Evolutionary conservation across 2,797 vertebrate genomes (phyloP).

Genomic region (Paratrypauchen microcephalus): DNA sequence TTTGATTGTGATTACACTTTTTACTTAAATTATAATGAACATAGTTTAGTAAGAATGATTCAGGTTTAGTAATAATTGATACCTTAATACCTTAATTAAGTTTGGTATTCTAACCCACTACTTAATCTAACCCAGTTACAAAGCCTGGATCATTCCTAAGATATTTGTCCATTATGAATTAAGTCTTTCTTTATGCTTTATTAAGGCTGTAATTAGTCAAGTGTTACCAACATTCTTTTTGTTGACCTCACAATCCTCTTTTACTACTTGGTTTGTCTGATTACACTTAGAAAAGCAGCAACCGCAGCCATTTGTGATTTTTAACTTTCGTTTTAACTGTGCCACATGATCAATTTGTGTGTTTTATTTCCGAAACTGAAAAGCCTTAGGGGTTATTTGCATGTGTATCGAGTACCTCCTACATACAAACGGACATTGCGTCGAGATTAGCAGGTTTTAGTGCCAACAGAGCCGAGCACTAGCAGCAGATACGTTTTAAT

Average conservation of each 20-base stretch:
- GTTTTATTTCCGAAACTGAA: conserved; percentile 24
- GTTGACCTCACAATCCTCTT: conserved; percentile 20
- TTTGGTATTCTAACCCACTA: too few species aligned
- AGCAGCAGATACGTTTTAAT: conserved; percentile 21
- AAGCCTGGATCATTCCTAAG: too few species aligned
- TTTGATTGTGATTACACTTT: too few species aligned
- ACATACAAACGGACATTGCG: conserved; percentile 22
- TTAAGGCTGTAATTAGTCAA: background rate
- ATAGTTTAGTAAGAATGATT: too few species aligned
- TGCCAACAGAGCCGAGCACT: conserved; percentile 34
- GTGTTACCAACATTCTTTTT: background rate
- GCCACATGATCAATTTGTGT: conserved; percentile 62
- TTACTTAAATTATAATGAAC: too few species aligned
- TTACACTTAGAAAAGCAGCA: conserved; percentile 9
- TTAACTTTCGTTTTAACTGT: conserved; percentile 52
- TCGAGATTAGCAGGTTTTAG: conserved; percentile 40
- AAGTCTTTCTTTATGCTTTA: too few species aligned
- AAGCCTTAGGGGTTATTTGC: conserved; percentile 27
- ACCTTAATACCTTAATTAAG: too few species aligned
- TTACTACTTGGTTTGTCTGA: conserved; percentile 25
- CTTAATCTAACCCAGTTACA: too few species aligned
- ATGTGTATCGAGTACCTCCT: conserved; percentile 32
- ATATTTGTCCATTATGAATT: too few species aligned
- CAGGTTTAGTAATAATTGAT: too few species aligned
- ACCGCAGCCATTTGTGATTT: conserved; percentile 37